Evolutionary conservation across 2,797 vertebrate species (phyloP), one percentile per base, ranked within the genome.

Genomic region (Tarsius wallacei): DNA sequence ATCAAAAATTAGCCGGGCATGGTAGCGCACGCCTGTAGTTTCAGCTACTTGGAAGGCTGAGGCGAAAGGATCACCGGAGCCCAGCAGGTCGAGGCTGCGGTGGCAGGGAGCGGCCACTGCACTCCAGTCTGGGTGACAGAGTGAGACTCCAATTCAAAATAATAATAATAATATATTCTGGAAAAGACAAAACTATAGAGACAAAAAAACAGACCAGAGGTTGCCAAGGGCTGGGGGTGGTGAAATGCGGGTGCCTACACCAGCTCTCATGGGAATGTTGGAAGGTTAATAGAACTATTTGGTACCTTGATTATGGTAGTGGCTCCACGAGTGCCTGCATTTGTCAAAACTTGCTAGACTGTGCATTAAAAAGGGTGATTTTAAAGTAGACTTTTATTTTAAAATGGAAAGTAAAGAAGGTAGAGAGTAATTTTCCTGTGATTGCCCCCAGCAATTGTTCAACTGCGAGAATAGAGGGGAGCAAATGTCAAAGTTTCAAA

Each of bases 381-480:
- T 68, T 63, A 66, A 87, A 92, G 19, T 61, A 12, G 68, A 4
- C 14, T 93, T 93, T 89, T 66, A 55, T 92, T 96, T 97, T 93
- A 31, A 89, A 80, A 63, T 83, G 19, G 36, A 7, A 91, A 96
- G 55, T 76, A 68, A 82, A 68, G 42, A 66, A 88, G 57, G 7
- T 49, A 91, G 17, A 70, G 16, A 82, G 42, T 53, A 26, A 73
- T 90, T 66, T 87, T 85, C 73, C 49, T 83, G 59, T 33, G 14
- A 47, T 55, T 91, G n/a, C 24, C 28, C 5, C 66, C 33, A 53
- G 55, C 42, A 84, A 24, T 80, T 78, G 59, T 74, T 33, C 70
- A 88, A 73, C 57, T 33, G 7, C n/a, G 22, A 9, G 7, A 81
- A 64, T 1, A 68, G 21, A 85, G 6, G 8, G 11, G 53, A 86